Conservation (phyloP, 2,888 invertebrate genomes). For the Caenorhabditis sp. region DNA sequence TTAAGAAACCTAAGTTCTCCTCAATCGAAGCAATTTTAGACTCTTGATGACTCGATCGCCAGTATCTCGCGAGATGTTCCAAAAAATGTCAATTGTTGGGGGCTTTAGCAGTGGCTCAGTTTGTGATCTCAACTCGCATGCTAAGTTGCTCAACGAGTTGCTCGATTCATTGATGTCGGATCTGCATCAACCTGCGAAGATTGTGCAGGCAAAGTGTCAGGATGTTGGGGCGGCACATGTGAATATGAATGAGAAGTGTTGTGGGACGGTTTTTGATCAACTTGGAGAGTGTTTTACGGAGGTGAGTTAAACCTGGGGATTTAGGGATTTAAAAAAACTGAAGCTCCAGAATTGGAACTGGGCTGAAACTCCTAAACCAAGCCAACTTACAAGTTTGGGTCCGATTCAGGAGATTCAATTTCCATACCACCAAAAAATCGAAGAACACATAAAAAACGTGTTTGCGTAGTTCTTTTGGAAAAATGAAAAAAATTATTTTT, state of each 20-base stretch:
- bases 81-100: conserved; percentile 69
- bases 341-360: not conserved
- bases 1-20: not conserved
- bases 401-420: too few relatives aligned
- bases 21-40: conserved; percentile 16
- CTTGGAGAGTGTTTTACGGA: conserved; percentile 68
- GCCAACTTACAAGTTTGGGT: too few relatives aligned
- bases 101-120: conserved; percentile 59
- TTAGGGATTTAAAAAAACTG: too few relatives aligned
- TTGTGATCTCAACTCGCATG: conserved; percentile 61
- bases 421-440: too few relatives aligned
- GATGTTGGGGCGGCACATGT: conserved; percentile 65
- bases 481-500: too few relatives aligned
- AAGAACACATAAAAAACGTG: too few relatives aligned
- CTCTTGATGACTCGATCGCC: conserved; percentile 49
- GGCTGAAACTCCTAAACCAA: too few relatives aligned
- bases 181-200: conserved; percentile 60
- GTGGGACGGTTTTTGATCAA: conserved; percentile 65
- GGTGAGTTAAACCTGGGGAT: conserved; percentile 17
- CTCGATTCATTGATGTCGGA: conserved; percentile 62
- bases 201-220: conserved; percentile 60
- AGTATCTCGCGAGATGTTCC: conserved; percentile 63
- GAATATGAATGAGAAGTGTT: conserved; percentile 58
- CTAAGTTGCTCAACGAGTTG: conserved; percentile 57
- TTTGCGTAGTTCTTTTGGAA: too few relatives aligned